These are phyloP conservation scores for Rhinoptilus africanus DNA, from an alignment of 2,113 vertebrate genomes.

Conservation along the genomic window DNA sequence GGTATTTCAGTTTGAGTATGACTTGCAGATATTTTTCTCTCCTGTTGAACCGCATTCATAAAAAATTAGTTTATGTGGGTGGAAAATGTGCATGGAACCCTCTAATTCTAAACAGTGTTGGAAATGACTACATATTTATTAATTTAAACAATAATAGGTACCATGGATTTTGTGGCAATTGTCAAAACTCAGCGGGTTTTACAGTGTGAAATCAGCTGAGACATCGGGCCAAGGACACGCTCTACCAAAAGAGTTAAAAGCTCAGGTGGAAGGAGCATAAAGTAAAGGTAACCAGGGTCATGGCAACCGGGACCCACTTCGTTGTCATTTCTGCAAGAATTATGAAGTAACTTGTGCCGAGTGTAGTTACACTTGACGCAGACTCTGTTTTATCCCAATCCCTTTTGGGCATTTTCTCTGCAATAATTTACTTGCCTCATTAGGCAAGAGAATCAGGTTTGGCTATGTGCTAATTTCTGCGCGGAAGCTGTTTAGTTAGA, in stretches of 20 bases:
- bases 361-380: not conserved
- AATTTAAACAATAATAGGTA: not conserved
- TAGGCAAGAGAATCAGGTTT: not conserved
- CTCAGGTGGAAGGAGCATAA: not conserved
- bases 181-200: not conserved
- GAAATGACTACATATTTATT: not conserved
- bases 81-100: not conserved
- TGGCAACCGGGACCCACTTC: not conserved
- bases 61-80: not conserved
- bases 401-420: not conserved
- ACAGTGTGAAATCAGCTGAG: not conserved
- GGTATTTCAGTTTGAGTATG: not conserved
- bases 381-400: not conserved
- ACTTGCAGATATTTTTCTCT: not conserved
- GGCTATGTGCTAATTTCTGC: not conserved
- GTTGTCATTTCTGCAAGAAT: not conserved
- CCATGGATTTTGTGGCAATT: not conserved
- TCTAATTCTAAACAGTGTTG: not conserved
- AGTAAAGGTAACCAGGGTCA: not conserved
- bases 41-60: not conserved
- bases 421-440: not conserved
- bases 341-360: not conserved
- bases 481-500: not conserved
- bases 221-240: not conserved
- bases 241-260: not conserved